Percentiles rank a stretch among this genome's conserved stretches.
These are phyloP conservation scores for Didymodactylos carnosus DNA, from an alignment of 2,888 invertebrate species.

Conservation along the genomic window DNA sequence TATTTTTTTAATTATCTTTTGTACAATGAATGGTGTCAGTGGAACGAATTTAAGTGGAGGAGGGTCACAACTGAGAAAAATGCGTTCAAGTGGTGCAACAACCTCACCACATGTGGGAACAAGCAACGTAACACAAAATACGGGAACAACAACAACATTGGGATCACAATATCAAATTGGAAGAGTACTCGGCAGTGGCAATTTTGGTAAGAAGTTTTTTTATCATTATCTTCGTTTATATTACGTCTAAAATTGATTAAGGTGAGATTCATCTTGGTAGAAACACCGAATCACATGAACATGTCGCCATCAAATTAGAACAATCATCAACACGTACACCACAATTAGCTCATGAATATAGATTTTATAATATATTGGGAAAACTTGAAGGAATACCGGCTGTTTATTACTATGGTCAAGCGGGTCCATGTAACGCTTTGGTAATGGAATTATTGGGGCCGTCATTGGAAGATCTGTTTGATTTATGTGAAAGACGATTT, in stretches of 20 bases:
- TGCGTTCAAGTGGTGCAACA: no score
- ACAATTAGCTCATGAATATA: constrained; percentile 2
- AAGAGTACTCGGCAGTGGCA: not conserved
- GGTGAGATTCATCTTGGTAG: constrained; percentile 5
- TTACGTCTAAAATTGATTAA: no score
- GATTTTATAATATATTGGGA: constrained; percentile 39
- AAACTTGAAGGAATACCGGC: not conserved
- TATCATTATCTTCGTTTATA: no score
- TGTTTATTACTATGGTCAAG: constrained; percentile 8
- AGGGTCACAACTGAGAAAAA: no score
- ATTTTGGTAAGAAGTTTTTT: no score
- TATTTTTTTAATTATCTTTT: no score
- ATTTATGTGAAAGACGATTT: constrained; percentile 9
- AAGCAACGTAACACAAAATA: no score
- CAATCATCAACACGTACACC: constrained; percentile 4
- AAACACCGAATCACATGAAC: constrained; percentile 15
- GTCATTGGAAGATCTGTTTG: constrained; percentile 8
- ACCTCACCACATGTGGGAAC: no score
- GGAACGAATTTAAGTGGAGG: no score
- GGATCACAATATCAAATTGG: not conserved
- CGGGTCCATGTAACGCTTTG: constrained; percentile 5
- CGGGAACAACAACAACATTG: not conserved
- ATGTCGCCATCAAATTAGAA: constrained; percentile 17
- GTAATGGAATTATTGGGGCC: constrained; percentile 10
- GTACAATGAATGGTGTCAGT: no score